A percentile compares a stretch with the other conserved stretches of the same genome.
These are phyloP conservation scores for Ophion ventricosus DNA, from an alignment of 2,888 invertebrate species.

Conservation along the genomic window DNA sequence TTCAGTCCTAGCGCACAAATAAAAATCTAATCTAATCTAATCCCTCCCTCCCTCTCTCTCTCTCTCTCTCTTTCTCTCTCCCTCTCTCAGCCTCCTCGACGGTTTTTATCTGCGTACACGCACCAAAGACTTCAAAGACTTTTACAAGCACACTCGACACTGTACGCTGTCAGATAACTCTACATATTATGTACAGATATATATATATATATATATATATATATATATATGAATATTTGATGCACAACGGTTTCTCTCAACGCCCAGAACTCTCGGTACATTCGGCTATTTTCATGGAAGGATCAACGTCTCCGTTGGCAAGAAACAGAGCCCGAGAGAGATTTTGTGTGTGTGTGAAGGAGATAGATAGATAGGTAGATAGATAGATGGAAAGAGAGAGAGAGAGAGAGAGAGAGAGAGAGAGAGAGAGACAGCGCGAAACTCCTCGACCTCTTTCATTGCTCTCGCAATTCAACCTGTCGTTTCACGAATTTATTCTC, in stretches of 20 bases:
- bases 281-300: slow-evolving; percentile 53
- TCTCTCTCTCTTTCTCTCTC: background rate
- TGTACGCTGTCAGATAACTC: slow-evolving; percentile 36
- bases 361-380: slow-evolving; percentile 1
- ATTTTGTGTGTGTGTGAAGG: background rate
- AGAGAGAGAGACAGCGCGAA: background rate
- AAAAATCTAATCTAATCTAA: too few species aligned
- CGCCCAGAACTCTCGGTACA: slow-evolving; percentile 33
- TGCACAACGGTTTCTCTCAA: slow-evolving; percentile 28
- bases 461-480: slow-evolving; percentile 37
- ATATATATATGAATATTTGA: slow-evolving; percentile 5
- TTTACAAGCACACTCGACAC: slow-evolving; percentile 23
- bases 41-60: background rate
- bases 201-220: slow-evolving; percentile 12
- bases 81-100: background rate
- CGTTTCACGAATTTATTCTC: slow-evolving; percentile 64
- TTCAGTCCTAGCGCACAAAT: too few species aligned
- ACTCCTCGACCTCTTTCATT: slow-evolving; percentile 20
- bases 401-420: slow-evolving; percentile 11
- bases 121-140: slow-evolving; percentile 55
- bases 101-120: slow-evolving; percentile 1
- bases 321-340: background rate
- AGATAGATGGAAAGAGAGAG: slow-evolving; percentile 1
- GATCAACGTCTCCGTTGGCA: slow-evolving; percentile 44
- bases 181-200: slow-evolving; percentile 25